Evolutionary conservation across 2,888 invertebrate species (phyloP), one percentile per base, ranked within the genome.

Genomic region (Lysandra coridon): DNA sequence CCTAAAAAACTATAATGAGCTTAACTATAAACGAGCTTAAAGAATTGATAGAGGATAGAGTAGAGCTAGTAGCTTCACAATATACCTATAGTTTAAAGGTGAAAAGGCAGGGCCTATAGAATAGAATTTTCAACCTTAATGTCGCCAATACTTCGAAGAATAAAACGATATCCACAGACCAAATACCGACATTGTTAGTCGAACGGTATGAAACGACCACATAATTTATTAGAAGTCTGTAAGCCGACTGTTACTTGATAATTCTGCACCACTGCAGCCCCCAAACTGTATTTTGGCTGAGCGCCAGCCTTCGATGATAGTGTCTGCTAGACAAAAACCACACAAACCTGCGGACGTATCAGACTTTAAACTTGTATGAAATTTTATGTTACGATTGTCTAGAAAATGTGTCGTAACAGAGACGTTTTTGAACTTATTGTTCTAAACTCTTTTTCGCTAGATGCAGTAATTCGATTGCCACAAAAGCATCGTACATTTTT

Each of bases 301-400:
- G 53, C 81, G 89, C 93, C 93, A 93, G 84, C 85, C 57, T 84
- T 85, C 87, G 87, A 86, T 88, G 89, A 91, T 90, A 91, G 89
- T 87, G 90, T 88, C 88, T 84, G 84, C 83, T 85, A 86, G 89
- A 90, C 88, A 90, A 89, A 89, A 90, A 88, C 86, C 83, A 83
- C 84, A 84, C 86, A 84, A 17, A 79, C 74, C 23, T 40, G 75
- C 79, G 62, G 62, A 60, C 30, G 7, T 79, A 44, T 62, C 40
- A n/a, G 33, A 60, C 40, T 64, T 64, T 64, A 64, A 78, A 64
- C 44, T 78, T 64, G 23, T 14, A 60, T 49, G 17, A 33, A 33
- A 10, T 60, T 37, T 37, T 33, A n/a, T 40, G 73, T 73, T 69
- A 69, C 69, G 12, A 69, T 4, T 69, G 17, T 69, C 69, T 69